Evolutionary conservation across 2,113 vertebrate species (phyloP).

Genomic region (Ammodytes marinus): DNA sequence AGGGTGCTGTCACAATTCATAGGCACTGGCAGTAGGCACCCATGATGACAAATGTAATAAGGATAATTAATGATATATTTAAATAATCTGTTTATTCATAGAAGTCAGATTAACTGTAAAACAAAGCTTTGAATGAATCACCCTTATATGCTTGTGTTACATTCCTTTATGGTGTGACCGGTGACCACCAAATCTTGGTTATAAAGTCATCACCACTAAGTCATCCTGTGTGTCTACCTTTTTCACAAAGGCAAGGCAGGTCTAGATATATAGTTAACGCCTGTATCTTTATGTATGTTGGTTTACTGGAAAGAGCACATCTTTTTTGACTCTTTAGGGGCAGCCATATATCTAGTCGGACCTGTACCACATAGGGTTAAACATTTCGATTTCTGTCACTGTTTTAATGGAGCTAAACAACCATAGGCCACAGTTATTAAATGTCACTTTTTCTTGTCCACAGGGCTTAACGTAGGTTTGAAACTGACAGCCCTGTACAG

Average conservation of each 20-base stretch:
- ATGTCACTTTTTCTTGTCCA: slow-evolving; percentile 37
- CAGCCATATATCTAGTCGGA: slow-evolving; percentile 11
- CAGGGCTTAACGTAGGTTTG: neutral
- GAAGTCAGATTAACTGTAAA: slow-evolving; percentile 15
- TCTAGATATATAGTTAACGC: neutral
- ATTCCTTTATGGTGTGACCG: neutral
- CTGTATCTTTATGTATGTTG: neutral
- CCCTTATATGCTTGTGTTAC: neutral
- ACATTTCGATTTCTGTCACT: slow-evolving; percentile 28
- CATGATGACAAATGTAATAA: neutral
- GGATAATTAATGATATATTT: neutral
- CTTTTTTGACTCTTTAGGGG: neutral
- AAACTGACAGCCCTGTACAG: neutral
- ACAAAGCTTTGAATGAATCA: neutral
- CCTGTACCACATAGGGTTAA: slow-evolving; percentile 37
- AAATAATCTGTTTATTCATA: neutral
- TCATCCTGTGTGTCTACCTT: neutral
- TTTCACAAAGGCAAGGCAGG: neutral
- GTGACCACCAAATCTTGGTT: neutral
- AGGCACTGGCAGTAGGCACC: neutral
- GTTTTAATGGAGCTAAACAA: slow-evolving; percentile 40
- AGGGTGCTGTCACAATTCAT: slow-evolving; percentile 6
- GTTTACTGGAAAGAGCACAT: neutral
- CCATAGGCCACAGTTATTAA: slow-evolving; percentile 46
- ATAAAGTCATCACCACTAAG: neutral